Conservation (phyloP, 2,888 invertebrate genomes). For the Lapara coniferarum region DNA sequence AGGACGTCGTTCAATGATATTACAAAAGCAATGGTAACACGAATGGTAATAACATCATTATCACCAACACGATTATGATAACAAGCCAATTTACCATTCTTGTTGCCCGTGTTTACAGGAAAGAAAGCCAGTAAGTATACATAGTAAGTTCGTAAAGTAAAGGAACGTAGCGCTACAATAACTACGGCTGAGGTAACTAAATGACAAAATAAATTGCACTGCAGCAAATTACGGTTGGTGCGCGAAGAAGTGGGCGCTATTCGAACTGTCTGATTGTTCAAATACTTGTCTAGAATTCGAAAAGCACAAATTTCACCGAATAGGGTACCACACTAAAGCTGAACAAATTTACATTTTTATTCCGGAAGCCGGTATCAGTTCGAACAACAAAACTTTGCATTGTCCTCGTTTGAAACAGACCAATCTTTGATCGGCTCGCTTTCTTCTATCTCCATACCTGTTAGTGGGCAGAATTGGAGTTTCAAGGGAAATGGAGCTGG, state of each 20-base stretch:
- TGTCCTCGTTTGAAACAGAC: constrained; percentile 66
- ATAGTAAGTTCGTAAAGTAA: constrained; percentile 2
- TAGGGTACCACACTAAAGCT: constrained; percentile 54
- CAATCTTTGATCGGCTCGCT: constrained; percentile 73
- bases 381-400: constrained; percentile 68
- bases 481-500: constrained; percentile 50
- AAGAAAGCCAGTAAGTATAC: constrained; percentile 12
- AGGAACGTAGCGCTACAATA: constrained; percentile 14
- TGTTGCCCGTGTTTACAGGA: not conserved
- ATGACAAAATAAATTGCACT: constrained; percentile 33
- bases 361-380: constrained; percentile 63
- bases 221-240: constrained; percentile 50
- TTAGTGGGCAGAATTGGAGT: constrained; percentile 41
- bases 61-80: constrained; percentile 6
- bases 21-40: not conserved
- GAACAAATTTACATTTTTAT: constrained; percentile 76
- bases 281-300: constrained; percentile 59
- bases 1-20: not conserved
- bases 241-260: constrained; percentile 44
- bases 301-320: constrained; percentile 53
- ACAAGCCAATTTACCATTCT: constrained; percentile 17
- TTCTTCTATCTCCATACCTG: constrained; percentile 57
- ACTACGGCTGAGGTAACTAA: constrained; percentile 22
- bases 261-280: constrained; percentile 56
- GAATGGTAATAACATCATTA: not conserved